Percentiles rank a stretch among this genome's conserved stretches.
Conservation (phyloP, 2,888 invertebrate species). For the Mylabris sibirica region DNA sequence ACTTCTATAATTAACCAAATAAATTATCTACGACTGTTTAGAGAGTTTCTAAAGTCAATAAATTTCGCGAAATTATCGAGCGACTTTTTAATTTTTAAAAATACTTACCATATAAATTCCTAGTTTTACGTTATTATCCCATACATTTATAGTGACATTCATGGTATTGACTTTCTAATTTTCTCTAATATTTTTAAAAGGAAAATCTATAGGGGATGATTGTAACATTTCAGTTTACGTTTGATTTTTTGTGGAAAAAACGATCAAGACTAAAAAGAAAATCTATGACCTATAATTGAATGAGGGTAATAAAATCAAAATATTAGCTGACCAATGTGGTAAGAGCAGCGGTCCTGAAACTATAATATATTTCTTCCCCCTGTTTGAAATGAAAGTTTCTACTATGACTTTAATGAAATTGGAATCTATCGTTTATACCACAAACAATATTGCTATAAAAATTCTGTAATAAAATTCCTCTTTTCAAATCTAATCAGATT, state of each 20-base stretch:
- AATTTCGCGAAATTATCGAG: not conserved
- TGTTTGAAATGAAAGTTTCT: slow-evolving; percentile 43
- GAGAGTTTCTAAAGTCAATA: not conserved
- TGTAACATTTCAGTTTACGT: not conserved
- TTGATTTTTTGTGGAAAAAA: not conserved
- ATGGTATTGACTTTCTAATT: not conserved
- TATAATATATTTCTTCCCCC: slow-evolving; percentile 49
- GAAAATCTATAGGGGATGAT: not conserved
- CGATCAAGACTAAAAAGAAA: not conserved
- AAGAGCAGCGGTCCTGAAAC: slow-evolving; percentile 49
- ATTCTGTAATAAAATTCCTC: slow-evolving; percentile 15
- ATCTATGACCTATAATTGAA: slow-evolving; percentile 8
- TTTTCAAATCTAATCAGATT: slow-evolving; percentile 25
- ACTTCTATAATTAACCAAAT: not conserved
- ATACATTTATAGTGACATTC: not conserved
- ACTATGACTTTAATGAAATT: slow-evolving; percentile 15
- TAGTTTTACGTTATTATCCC: not conserved
- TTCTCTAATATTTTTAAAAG: not conserved
- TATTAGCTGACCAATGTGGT: slow-evolving; percentile 56
- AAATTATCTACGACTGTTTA: not conserved
- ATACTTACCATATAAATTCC: not conserved
- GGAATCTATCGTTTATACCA: slow-evolving; percentile 31
- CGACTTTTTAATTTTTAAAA: not conserved
- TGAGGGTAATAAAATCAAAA: slow-evolving; percentile 52
- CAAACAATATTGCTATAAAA: slow-evolving; percentile 20